These are phyloP conservation scores for Stigmatopora argus DNA, from an alignment of 2,113 vertebrate species.

Conservation along the genomic window DNA sequence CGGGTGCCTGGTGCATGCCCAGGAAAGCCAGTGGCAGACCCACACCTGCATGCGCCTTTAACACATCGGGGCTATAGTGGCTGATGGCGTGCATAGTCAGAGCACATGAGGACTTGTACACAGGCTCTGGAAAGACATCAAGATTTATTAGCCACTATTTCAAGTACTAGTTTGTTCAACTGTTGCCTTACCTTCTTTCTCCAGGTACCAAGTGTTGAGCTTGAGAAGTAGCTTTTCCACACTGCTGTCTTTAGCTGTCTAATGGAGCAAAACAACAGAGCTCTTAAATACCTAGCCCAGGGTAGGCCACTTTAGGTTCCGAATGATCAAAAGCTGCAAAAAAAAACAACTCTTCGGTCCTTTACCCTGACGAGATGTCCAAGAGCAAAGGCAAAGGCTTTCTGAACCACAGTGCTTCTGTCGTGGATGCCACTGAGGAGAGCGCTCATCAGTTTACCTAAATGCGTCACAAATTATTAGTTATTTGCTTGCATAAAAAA, in stretches of 20 bases:
- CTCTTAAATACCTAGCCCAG: not conserved
- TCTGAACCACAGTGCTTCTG: conserved; percentile 87
- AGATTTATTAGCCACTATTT: not conserved
- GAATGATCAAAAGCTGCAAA: not conserved
- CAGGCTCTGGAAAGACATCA: conserved; percentile 68
- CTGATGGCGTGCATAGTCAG: conserved; percentile 88
- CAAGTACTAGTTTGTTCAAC: not conserved
- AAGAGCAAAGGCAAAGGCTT: conserved; percentile 89
- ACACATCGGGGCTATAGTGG: conserved; percentile 90
- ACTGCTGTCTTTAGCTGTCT: conserved; percentile 90
- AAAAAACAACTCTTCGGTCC: not conserved
- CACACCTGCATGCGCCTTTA: conserved; percentile 85
- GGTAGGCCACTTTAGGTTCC: not conserved
- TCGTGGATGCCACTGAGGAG: conserved; percentile 87
- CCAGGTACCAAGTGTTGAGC: conserved; percentile 89
- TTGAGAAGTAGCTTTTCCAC: conserved; percentile 92
- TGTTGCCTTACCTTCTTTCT: conserved; percentile 83
- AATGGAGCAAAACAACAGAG: conserved; percentile 16
- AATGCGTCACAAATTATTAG: conserved; percentile 4
- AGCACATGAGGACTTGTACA: conserved; percentile 84
- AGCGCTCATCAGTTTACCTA: conserved; percentile 95
- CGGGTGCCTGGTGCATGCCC: conserved; percentile 90
- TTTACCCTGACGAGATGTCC: conserved; percentile 93
- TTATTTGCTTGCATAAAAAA: not conserved
- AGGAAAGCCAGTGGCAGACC: conserved; percentile 90